phyloP scores from a whole-genome alignment of 2,113 vertebrate species.

The Clupea harengus region DNA sequence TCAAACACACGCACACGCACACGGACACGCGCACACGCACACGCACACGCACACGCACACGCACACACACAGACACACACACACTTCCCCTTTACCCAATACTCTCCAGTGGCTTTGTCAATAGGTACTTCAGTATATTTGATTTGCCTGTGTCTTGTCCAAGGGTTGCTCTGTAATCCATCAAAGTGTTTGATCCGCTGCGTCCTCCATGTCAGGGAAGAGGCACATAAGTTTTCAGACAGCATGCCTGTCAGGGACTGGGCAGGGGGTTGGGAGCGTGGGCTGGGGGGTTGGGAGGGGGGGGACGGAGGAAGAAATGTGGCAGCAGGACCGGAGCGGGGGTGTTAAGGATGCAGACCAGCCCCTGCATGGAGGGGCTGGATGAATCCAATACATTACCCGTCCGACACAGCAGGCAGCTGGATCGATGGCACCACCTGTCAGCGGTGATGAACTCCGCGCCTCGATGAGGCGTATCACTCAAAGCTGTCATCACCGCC shows the following conservation, averaged over 20 bases:
- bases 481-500: slow-evolving; percentile 60
- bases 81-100: neutral
- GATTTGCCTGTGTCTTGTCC: slow-evolving; percentile 34
- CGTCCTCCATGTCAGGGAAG: slow-evolving; percentile 58
- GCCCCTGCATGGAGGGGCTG: slow-evolving; percentile 24
- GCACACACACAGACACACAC: slow-evolving; percentile 50
- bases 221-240: slow-evolving; percentile 54
- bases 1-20: slow-evolving; percentile 42
- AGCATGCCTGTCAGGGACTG: slow-evolving; percentile 33
- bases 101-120: neutral
- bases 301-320: neutral
- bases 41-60: slow-evolving; percentile 62
- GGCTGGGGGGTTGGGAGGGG: neutral
- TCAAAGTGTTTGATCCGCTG: slow-evolving; percentile 61
- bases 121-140: slow-evolving; percentile 27
- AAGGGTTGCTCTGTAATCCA: slow-evolving; percentile 56
- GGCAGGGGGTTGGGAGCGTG: neutral
- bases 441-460: slow-evolving; percentile 69
- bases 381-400: slow-evolving; percentile 69
- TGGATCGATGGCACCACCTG: slow-evolving; percentile 69
- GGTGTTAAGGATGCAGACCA: neutral
- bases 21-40: slow-evolving; percentile 44
- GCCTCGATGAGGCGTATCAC: slow-evolving; percentile 67
- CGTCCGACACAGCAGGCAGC: slow-evolving; percentile 55
- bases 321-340: neutral